Conservation (phyloP, 1,140 invertebrate genomes). For the Odontomachus brunneus region DNA sequence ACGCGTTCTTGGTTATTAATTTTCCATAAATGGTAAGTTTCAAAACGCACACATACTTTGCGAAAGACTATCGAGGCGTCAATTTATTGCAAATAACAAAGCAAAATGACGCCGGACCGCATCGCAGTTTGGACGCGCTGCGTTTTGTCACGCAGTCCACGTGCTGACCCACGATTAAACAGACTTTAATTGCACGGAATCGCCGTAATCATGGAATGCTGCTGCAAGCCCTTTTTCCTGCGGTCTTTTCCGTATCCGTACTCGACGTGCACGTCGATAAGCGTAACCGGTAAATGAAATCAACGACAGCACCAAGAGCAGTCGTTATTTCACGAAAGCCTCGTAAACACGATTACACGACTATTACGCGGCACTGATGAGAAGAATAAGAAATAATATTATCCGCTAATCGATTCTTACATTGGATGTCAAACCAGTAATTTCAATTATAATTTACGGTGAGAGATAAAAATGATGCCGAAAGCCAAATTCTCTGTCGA, state of each 20-base stretch:
- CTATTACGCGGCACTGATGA: background rate
- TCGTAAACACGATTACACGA: background rate
- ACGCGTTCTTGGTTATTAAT: background rate
- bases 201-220: conserved; percentile 70
- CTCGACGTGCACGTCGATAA: background rate
- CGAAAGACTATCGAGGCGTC: conserved; percentile 11
- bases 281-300: conserved; percentile 2
- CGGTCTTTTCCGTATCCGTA: background rate
- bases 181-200: conserved; percentile 75
- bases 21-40: background rate
- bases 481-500: too few relatives aligned
- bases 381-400: background rate
- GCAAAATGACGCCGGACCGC: conserved; percentile 26
- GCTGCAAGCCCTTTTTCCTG: conserved; percentile 50
- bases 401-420: background rate
- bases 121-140: conserved; percentile 18
- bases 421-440: background rate
- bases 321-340: background rate
- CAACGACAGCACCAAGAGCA: background rate
- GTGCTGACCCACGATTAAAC: conserved; percentile 67
- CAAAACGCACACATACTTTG: background rate
- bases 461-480: too few relatives aligned
- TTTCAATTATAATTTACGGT: background rate
- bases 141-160: conserved; percentile 64
- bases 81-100: conserved; percentile 43